Percentiles rank a stretch among this genome's conserved stretches.
These are phyloP conservation scores for Drosophila simulans DNA, from an alignment of 1,140 invertebrate species.

Conservation along the genomic window DNA sequence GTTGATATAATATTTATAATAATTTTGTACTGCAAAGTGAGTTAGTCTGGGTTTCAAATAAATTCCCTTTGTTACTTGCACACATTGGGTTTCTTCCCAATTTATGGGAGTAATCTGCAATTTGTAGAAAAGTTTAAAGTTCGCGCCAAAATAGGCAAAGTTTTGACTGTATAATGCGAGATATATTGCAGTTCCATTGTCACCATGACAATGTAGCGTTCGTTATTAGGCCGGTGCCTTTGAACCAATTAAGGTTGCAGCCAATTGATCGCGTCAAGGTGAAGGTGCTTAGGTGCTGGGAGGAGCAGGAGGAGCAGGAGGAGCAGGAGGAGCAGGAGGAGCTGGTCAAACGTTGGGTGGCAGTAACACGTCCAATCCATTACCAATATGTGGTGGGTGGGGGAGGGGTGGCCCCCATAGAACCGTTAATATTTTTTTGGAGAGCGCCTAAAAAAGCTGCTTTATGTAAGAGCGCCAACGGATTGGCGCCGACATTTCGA, in stretches of 20 bases:
- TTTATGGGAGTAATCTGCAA: neutral
- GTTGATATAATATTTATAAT: neutral
- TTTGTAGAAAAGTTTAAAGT: neutral
- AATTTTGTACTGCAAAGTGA: no score
- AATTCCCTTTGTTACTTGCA: neutral
- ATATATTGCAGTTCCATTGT: slow-evolving; percentile 8
- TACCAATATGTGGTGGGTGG: slow-evolving; percentile 1
- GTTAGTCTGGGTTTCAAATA: neutral
- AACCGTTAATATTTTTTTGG: slow-evolving; percentile 20
- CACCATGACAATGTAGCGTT: neutral
- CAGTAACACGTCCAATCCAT: slow-evolving; percentile 8
- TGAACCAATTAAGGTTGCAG: slow-evolving; percentile 65
- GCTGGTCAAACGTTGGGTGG: slow-evolving; percentile 9
- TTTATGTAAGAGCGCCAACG: slow-evolving; percentile 7
- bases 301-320: slow-evolving; percentile 12
- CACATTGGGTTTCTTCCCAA: neutral
- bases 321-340: slow-evolving; percentile 32
- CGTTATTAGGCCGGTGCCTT: slow-evolving; percentile 51
- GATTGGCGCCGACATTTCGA: slow-evolving; percentile 10
- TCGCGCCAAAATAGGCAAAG: neutral
- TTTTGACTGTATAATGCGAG: neutral
- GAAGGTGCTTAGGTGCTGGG: neutral
- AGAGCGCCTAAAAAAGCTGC: slow-evolving; percentile 20
- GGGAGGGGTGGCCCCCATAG: neutral
- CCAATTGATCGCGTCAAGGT: slow-evolving; percentile 50